phyloP scores from a whole-genome alignment of 2,888 invertebrate genomes.

The Catonia carolina region DNA sequence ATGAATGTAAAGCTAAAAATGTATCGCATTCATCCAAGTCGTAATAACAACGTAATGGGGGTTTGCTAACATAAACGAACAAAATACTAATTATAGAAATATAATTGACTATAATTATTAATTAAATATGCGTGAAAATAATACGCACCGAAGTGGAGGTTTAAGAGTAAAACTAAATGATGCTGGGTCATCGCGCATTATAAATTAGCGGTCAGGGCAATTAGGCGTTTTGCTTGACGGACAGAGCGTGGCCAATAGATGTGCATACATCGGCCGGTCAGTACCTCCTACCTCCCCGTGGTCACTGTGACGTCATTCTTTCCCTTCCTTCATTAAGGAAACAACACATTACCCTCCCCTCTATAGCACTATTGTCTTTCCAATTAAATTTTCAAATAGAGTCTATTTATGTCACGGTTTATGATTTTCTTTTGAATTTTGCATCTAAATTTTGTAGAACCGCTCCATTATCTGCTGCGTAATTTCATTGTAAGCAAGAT shows the following conservation, averaged over 20 bases:
- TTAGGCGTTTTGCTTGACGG: slow-evolving; percentile 12
- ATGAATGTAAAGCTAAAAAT: too few relatives aligned
- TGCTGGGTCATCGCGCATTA: too few relatives aligned
- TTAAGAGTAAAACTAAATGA: too few relatives aligned
- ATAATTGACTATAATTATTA: too few relatives aligned
- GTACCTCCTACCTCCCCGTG: neutral
- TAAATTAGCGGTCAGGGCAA: slow-evolving; percentile 7
- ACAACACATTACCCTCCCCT: neutral
- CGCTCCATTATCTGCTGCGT: too few relatives aligned
- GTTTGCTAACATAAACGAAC: too few relatives aligned
- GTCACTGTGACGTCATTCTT: slow-evolving; percentile 1
- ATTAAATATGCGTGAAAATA: too few relatives aligned
- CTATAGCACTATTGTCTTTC: slow-evolving; percentile 7
- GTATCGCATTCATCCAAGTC: too few relatives aligned
- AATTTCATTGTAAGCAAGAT: too few relatives aligned
- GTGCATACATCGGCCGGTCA: slow-evolving; percentile 14
- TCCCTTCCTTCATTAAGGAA: slow-evolving; percentile 11
- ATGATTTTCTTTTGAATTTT: slow-evolving; percentile 9
- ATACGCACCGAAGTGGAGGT: too few relatives aligned
- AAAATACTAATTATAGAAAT: too few relatives aligned
- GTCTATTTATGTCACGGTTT: slow-evolving; percentile 4
- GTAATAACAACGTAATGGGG: too few relatives aligned
- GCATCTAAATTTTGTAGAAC: neutral
- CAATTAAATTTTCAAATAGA: slow-evolving; percentile 12
- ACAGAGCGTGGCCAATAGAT: slow-evolving; percentile 13